Percentiles rank a stretch among this genome's conserved stretches.
Conservation (phyloP, 2,113 vertebrate species). For the Solea senegalensis region DNA sequence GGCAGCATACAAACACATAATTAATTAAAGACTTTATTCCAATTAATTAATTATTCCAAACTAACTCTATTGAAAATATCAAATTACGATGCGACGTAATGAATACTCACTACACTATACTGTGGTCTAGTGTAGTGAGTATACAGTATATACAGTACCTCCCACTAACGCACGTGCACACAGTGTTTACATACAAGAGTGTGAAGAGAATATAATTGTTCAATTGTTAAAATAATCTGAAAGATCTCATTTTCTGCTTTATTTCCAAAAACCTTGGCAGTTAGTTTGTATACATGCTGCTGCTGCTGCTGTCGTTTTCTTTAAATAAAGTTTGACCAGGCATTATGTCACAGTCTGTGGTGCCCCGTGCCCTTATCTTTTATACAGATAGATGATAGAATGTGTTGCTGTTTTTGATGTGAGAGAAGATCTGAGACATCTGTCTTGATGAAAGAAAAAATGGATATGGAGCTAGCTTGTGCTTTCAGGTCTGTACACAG, state of each 20-base stretch:
- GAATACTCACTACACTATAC: too few species aligned
- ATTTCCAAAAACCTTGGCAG: conserved; percentile 53
- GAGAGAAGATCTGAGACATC: neutral
- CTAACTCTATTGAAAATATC: too few species aligned
- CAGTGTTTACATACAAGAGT: too few species aligned
- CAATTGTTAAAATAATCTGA: conserved; percentile 1
- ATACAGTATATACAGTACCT: too few species aligned
- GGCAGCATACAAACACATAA: too few species aligned
- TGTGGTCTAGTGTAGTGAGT: too few species aligned
- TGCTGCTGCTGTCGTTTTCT: conserved; percentile 29
- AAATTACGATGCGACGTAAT: too few species aligned
- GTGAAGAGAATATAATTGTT: too few species aligned
- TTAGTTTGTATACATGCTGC: neutral
- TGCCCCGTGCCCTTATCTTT: neutral
- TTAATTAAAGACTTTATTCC: too few species aligned
- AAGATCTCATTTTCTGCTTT: conserved; percentile 32
- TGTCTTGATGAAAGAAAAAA: neutral
- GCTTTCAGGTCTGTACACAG: neutral
- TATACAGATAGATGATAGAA: neutral
- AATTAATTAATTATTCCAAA: too few species aligned
- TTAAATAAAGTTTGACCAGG: conserved; percentile 29
- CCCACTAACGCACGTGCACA: too few species aligned
- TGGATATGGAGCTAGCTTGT: neutral
- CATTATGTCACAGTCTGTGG: neutral
- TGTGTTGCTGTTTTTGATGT: neutral